These are phyloP conservation scores for Ceyx margarethae DNA, from an alignment of 2,113 vertebrate species.

Conservation along the genomic window DNA sequence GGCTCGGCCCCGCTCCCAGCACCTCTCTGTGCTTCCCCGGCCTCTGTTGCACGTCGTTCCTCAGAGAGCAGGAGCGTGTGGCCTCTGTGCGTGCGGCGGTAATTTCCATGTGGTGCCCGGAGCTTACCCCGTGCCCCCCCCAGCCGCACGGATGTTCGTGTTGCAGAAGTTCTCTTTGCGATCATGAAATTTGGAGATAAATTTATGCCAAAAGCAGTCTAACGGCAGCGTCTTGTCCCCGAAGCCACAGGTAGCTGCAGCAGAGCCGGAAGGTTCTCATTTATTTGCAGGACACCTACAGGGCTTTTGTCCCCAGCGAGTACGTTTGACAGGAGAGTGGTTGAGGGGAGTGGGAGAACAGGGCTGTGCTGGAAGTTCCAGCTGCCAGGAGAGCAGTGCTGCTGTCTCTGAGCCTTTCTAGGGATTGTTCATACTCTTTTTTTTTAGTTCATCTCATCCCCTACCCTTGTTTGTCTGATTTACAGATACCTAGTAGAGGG, in stretches of 20 bases:
- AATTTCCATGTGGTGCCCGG: accelerated
- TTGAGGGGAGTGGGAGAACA: neutral
- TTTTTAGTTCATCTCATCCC: no score
- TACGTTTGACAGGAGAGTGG: accelerated
- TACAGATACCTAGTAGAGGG: no score
- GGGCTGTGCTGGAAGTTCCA: neutral
- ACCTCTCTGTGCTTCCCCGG: neutral
- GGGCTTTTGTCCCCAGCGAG: neutral
- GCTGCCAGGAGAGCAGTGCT: neutral
- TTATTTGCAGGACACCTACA: neutral
- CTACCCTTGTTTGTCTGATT: no score
- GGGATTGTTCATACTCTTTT: no score
- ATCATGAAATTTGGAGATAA: accelerated
- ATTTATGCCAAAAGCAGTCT: no score
- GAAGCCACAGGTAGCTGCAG: accelerated
- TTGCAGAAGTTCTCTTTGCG: neutral
- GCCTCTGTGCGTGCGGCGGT: accelerated
- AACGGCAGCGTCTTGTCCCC: accelerated
- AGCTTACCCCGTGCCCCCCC: accelerated
- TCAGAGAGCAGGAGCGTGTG: neutral
- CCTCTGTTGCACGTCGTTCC: neutral
- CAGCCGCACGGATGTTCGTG: accelerated
- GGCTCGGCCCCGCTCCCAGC: neutral
- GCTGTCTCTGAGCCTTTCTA: no score
- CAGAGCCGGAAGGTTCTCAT: neutral